A percentile compares a stretch with the other conserved stretches of the same genome.
Evolutionary conservation across 2,888 invertebrate species (phyloP).

Genomic region (Eupsilia transversa): DNA sequence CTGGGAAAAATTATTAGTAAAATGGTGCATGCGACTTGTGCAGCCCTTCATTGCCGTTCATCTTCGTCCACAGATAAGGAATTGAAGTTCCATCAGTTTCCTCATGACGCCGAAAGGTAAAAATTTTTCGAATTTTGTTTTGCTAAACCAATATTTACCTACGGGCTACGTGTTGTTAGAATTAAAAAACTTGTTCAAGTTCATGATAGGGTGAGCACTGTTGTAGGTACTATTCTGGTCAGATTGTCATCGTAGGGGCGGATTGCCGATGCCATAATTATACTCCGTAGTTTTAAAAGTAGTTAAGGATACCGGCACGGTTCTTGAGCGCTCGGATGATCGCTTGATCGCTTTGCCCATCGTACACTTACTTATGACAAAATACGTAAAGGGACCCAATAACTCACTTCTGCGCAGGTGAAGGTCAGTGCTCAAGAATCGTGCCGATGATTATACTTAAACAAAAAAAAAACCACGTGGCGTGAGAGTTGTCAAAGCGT

Average conservation of each 20-base stretch:
- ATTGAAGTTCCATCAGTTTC: slow-evolving; percentile 44
- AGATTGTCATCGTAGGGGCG: not conserved
- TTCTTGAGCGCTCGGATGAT: no score
- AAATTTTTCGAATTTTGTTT: not conserved
- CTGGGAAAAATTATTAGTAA: not conserved
- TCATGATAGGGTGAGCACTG: not conserved
- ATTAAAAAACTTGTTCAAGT: not conserved
- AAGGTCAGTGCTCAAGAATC: no score
- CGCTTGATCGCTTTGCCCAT: no score
- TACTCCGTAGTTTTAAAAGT: no score
- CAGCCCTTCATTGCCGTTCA: slow-evolving; percentile 27
- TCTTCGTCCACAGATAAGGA: slow-evolving; percentile 15
- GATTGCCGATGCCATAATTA: no score
- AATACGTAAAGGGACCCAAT: no score
- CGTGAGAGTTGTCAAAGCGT: no score
- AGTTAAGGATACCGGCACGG: no score
- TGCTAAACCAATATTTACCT: not conserved
- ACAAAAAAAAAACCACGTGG: no score
- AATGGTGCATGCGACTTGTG: slow-evolving; percentile 39
- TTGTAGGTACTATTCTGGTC: not conserved
- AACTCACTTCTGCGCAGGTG: no score
- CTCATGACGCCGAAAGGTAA: slow-evolving; percentile 30
- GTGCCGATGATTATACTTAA: no score
- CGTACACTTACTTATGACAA: no score
- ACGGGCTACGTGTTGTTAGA: not conserved